Evolutionary conservation across 2,797 vertebrate genomes (phyloP), one percentile per base, ranked within the genome.

Genomic region (Novumbra hubbsi): DNA sequence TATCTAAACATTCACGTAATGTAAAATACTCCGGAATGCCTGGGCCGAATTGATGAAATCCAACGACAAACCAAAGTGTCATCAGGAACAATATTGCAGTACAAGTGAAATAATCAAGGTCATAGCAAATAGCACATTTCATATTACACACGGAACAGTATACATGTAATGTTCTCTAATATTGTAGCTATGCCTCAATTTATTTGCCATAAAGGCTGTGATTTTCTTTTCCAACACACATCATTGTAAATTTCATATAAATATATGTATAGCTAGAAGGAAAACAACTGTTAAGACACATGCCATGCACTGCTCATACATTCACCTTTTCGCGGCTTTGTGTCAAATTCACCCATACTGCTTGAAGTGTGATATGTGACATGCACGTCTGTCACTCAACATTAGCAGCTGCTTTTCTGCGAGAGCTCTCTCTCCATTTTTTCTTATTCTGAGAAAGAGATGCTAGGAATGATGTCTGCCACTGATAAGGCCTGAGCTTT

Each of bases 401-500:
- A 73, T 86, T 80, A 81, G 78, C 69, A 0, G 4, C 48, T 77
- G 81, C 87, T 14, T 45, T 64, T 83, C 82, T 73, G 63, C 73
- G 69, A 81, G 76, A 1, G 4, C 73, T 15, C 57, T 69, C 80
- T 32, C 79, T 76, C 50, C 45, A 85, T 87, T 86, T 90, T 84
- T 85, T 79, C 76, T 88, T 75, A 83, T 85, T 90, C 86, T 84
- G 6, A 77, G 72, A 75, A 80, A 84, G 76, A 79, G 85, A 88
- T 89, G 76, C 81, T 77, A 73, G 75, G 72, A 83, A 81, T 84
- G 90, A 92, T 91, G 87, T 90, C 87, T 90, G 82, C 83, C 76
- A 76, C 85, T 83, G 91, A 91, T 91, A 90, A 88, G 80, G 81
- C 76, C 81, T 90, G 88, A 90, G 87, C 86, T 32, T 75, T 68